Evolutionary conservation across 2,888 invertebrate species (phyloP).

Genomic region (Cremastinae sp.): DNA sequence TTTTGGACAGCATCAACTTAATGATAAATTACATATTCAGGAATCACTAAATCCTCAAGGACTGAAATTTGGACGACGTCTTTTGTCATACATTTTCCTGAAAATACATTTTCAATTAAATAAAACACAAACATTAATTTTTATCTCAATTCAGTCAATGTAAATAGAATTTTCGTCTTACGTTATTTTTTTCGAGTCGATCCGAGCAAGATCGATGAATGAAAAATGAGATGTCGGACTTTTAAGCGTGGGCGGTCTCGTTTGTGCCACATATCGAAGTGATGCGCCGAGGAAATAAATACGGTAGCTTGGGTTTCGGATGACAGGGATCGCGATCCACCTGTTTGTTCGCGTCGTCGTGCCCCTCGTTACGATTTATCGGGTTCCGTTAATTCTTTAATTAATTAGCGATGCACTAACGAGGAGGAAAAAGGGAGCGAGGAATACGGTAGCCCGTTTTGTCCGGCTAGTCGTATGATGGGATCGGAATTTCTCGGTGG

Average conservation of each 20-base stretch:
- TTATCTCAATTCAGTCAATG: too few relatives aligned
- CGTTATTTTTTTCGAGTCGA: background rate
- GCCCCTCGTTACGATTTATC: slow-evolving; percentile 43
- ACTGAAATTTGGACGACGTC: too few relatives aligned
- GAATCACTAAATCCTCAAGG: too few relatives aligned
- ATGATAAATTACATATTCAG: too few relatives aligned
- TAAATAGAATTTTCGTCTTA: background rate
- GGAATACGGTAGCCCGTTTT: background rate
- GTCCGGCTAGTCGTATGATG: background rate
- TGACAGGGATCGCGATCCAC: background rate
- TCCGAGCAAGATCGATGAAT: slow-evolving; percentile 2
- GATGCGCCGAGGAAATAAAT: slow-evolving; percentile 3
- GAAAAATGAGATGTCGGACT: slow-evolving; percentile 48
- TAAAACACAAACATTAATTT: too few relatives aligned
- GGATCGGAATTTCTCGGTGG: slow-evolving; percentile 36
- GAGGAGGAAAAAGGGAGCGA: slow-evolving; percentile 54
- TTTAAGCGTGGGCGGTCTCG: slow-evolving; percentile 61
- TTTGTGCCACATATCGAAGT: slow-evolving; percentile 53
- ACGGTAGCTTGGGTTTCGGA: slow-evolving; percentile 24
- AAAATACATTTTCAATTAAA: too few relatives aligned
- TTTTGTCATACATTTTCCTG: too few relatives aligned
- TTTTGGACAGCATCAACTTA: too few relatives aligned
- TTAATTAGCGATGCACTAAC: slow-evolving; percentile 61
- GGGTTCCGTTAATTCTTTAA: slow-evolving; percentile 64
- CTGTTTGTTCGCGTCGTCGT: slow-evolving; percentile 29